phyloP scores from a whole-genome alignment of 2,113 vertebrate genomes.

The Xenopus laevis region DNA sequence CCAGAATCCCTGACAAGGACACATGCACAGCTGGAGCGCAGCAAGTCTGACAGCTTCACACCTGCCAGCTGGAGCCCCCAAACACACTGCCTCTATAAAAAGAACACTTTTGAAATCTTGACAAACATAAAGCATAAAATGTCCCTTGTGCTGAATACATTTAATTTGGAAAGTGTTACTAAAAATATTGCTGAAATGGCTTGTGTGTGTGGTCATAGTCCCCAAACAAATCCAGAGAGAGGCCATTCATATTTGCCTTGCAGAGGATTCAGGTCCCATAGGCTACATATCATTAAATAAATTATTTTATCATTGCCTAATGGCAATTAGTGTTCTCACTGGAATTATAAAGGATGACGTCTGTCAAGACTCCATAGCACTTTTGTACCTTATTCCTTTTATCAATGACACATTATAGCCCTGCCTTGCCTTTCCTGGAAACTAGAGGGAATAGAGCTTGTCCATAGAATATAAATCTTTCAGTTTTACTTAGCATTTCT shows the following conservation, averaged over 20 bases:
- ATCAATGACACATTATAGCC: neutral
- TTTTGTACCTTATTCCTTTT: neutral
- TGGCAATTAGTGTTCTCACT: slow-evolving; percentile 29
- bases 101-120: slow-evolving; percentile 25
- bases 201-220: neutral
- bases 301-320: slow-evolving; percentile 27
- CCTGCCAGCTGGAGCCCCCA: slow-evolving; percentile 26
- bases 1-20: slow-evolving; percentile 35
- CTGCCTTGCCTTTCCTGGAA: too few species aligned
- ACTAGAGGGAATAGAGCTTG: too few species aligned
- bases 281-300: slow-evolving; percentile 25
- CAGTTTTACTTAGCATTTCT: too few species aligned
- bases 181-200: slow-evolving; percentile 34
- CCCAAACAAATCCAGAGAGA: neutral
- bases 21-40: slow-evolving; percentile 18
- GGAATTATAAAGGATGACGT: slow-evolving; percentile 15
- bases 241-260: slow-evolving; percentile 8
- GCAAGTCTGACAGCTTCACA: slow-evolving; percentile 20
- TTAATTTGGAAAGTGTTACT: slow-evolving; percentile 17
- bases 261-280: slow-evolving; percentile 19
- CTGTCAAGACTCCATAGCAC: slow-evolving; percentile 3
- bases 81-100: slow-evolving; percentile 22
- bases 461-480: too few species aligned
- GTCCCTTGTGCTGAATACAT: slow-evolving; percentile 29
- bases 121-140: slow-evolving; percentile 6